Percentiles rank a stretch among this genome's conserved stretches.
Conservation (phyloP, 1,140 invertebrate genomes). For the Drosophila ananassae region DNA sequence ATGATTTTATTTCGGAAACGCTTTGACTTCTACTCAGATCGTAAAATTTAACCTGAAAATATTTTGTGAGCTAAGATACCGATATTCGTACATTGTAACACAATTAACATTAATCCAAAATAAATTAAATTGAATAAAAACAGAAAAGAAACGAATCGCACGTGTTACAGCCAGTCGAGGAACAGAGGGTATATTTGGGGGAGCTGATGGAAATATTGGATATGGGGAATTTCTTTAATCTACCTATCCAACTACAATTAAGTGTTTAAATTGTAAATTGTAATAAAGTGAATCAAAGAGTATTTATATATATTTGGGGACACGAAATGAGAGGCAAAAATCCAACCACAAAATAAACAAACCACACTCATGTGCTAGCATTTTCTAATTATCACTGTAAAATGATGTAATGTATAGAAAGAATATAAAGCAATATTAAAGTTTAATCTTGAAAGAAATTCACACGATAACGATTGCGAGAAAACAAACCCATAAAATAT, state of each 20-base stretch:
- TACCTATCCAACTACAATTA: slow-evolving; percentile 63
- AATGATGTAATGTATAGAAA: slow-evolving; percentile 75
- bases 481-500: slow-evolving; percentile 42
- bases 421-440: slow-evolving; percentile 79
- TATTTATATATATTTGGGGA: slow-evolving; percentile 43
- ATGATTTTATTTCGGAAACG: slow-evolving; percentile 44
- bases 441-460: slow-evolving; percentile 62
- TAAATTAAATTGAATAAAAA: slow-evolving; percentile 65
- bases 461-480: slow-evolving; percentile 42
- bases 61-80: slow-evolving; percentile 56
- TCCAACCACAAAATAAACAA: slow-evolving; percentile 3
- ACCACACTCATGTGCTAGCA: slow-evolving; percentile 56
- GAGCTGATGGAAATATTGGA: slow-evolving; percentile 16
- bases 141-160: slow-evolving; percentile 56
- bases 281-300: slow-evolving; percentile 48
- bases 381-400: slow-evolving; percentile 73
- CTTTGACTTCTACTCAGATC: slow-evolving; percentile 55
- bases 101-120: slow-evolving; percentile 59
- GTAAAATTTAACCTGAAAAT: slow-evolving; percentile 58
- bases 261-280: slow-evolving; percentile 80
- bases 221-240: slow-evolving; percentile 70
- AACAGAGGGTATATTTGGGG: background rate
- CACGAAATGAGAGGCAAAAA: slow-evolving; percentile 12
- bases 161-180: slow-evolving; percentile 70
- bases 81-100: slow-evolving; percentile 46